Conservation (phyloP, 2,888 invertebrate species). For the Cheilosia variabilis region DNA sequence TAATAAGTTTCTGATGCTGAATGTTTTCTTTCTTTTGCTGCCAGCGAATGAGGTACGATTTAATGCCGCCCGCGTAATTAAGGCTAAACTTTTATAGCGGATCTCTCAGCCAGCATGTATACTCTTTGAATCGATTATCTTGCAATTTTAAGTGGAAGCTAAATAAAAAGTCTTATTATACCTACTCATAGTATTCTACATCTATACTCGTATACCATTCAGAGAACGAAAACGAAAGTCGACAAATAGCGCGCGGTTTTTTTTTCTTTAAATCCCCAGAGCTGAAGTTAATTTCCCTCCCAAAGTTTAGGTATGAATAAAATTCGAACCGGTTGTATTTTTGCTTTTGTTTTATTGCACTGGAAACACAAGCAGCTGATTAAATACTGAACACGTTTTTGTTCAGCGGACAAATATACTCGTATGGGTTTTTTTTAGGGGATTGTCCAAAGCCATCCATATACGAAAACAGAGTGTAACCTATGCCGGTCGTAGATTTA, state of each 20-base stretch:
- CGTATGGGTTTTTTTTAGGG: background rate
- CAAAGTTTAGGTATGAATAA: slow-evolving; percentile 3
- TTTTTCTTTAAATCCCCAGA: slow-evolving; percentile 20
- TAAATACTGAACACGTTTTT: slow-evolving; percentile 47
- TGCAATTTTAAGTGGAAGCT: slow-evolving; percentile 35
- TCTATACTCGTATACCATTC: background rate
- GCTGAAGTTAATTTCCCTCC: slow-evolving; percentile 10
- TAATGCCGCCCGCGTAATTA: slow-evolving; percentile 41
- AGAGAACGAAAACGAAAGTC: slow-evolving; percentile 42
- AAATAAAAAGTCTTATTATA: slow-evolving; percentile 41
- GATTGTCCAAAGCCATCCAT: background rate
- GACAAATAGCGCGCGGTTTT: background rate
- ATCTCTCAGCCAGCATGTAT: slow-evolving; percentile 5
- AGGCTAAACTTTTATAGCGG: slow-evolving; percentile 22
- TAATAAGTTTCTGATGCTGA: slow-evolving; percentile 45
- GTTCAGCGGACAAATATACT: background rate
- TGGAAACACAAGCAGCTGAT: slow-evolving; percentile 34
- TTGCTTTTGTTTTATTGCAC: slow-evolving; percentile 6
- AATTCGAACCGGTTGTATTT: slow-evolving; percentile 31
- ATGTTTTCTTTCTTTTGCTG: slow-evolving; percentile 1
- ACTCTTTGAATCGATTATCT: slow-evolving; percentile 52
- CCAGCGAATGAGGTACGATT: slow-evolving; percentile 25
- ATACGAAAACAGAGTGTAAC: background rate
- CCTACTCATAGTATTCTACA: background rate
- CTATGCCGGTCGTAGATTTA: slow-evolving; percentile 28